Percentiles rank a stretch among this genome's conserved stretches.
phyloP scores from a whole-genome alignment of 2,888 invertebrate genomes.

The Brenthis daphne region DNA sequence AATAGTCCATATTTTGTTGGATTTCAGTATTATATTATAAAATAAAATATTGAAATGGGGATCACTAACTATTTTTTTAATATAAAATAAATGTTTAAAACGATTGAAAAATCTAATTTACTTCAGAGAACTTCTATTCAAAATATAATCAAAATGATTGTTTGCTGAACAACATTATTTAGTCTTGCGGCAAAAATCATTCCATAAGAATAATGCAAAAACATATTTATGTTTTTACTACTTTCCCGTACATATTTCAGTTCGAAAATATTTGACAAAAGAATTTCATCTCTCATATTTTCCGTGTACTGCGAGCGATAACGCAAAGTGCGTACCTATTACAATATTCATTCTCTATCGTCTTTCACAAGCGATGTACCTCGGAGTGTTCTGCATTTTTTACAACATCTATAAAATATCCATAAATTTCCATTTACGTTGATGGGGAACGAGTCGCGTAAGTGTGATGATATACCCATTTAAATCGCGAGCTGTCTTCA shows the following conservation, averaged over 20 bases:
- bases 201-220: neutral
- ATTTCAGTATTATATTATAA: no score
- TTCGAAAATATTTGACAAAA: slow-evolving; percentile 5
- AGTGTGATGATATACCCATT: slow-evolving; percentile 9
- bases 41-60: no score
- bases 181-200: neutral
- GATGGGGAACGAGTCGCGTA: neutral
- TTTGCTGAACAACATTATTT: no score
- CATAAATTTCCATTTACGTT: slow-evolving; percentile 18
- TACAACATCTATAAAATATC: slow-evolving; percentile 19
- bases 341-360: slow-evolving; percentile 17
- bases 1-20: no score
- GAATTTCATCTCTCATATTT: neutral
- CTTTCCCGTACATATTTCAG: neutral
- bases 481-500: neutral
- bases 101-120: no score
- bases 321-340: slow-evolving; percentile 19
- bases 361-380: neutral
- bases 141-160: no score
- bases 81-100: no score
- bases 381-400: slow-evolving; percentile 21
- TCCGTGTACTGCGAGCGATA: neutral
- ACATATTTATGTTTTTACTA: neutral
- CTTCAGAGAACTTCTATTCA: no score
- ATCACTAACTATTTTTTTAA: no score